Evolutionary conservation across 2,113 vertebrate species (phyloP).

Genomic region (Hoplias malabaricus): DNA sequence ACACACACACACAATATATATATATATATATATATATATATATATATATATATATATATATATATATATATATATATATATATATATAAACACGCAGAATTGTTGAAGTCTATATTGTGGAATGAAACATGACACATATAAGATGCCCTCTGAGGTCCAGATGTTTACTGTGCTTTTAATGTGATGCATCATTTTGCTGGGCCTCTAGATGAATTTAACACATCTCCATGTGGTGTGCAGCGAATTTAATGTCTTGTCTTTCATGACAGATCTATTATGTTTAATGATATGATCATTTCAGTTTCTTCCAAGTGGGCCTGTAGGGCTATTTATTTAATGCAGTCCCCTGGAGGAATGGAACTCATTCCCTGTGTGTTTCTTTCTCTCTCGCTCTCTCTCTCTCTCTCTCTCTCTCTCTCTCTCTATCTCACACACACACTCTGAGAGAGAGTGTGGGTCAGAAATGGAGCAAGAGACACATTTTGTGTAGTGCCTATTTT

Average conservation of each 20-base stretch:
- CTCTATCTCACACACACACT: no score
- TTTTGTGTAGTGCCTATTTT: slow-evolving; percentile 9
- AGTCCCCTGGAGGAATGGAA: slow-evolving; percentile 40
- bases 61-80: background rate
- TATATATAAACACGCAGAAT: no score
- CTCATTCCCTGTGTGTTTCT: slow-evolving; percentile 39
- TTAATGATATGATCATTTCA: slow-evolving; percentile 59
- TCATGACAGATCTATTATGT: slow-evolving; percentile 58
- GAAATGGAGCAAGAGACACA: background rate
- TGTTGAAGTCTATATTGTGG: no score
- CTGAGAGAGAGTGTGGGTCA: background rate
- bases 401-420: no score
- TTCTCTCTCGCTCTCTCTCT: no score
- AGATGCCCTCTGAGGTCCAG: slow-evolving; percentile 22
- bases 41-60: background rate
- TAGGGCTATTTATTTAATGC: slow-evolving; percentile 55
- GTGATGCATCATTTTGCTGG: slow-evolving; percentile 33
- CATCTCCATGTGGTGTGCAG: slow-evolving; percentile 40
- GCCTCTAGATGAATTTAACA: slow-evolving; percentile 48
- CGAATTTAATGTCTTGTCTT: slow-evolving; percentile 51
- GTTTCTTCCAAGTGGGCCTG: slow-evolving; percentile 51
- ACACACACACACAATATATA: background rate
- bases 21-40: background rate
- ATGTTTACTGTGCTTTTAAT: slow-evolving; percentile 37
- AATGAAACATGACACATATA: slow-evolving; percentile 36